Evolutionary conservation across 1,140 invertebrate species (phyloP), one percentile per base, ranked within the genome.

Genomic region (Lepeophtheirus salmonis): DNA sequence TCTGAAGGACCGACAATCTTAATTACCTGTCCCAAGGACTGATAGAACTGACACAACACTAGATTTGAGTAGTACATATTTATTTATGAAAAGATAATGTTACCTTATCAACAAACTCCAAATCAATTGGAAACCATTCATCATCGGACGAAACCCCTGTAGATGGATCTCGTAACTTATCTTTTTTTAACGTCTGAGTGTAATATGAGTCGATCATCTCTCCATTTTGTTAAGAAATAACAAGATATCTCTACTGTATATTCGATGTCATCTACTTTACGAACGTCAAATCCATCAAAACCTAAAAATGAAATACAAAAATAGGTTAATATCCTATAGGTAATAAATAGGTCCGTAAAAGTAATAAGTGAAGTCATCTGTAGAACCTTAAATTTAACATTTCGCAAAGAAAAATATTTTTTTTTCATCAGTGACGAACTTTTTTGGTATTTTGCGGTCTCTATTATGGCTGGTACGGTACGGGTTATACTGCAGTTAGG

Each of bases 211-310:
- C 55, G 55, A 18, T 57, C 55, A 57, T 57, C 55, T 16, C 55
- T 20, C 55, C 55, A 57, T 41, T 57, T 57, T 13, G 55, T 57
- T 3, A 57, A 23, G 26, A 57, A 57, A n/a, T 57, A 57, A 18
- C 55, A 57, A 14, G 55, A 57, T 1, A 57, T 57, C 55, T 57
- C 55, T 17, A 57, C 55, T 48, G 55, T 57, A n/a, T 57, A 57
- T 21, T 57, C 55, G 6, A 57, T 57, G 25, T 57, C 55, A 41
- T 57, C 55, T 23, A 57, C 26, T 25, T 57, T 57, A 14, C 55
- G 22, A 57, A 57, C 55, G 26, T 57, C 55, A 57, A 57, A 57
- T 14, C 55, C 55, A 57, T 57, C 55, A 41, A 57, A 41, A 26
- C 55, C 55, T 57, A 24, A 54, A 54, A 54, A 41, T n/a, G n/a